These are phyloP conservation scores for Rhagologus leucostigma DNA, from an alignment of 2,113 vertebrate species.

Conservation along the genomic window DNA sequence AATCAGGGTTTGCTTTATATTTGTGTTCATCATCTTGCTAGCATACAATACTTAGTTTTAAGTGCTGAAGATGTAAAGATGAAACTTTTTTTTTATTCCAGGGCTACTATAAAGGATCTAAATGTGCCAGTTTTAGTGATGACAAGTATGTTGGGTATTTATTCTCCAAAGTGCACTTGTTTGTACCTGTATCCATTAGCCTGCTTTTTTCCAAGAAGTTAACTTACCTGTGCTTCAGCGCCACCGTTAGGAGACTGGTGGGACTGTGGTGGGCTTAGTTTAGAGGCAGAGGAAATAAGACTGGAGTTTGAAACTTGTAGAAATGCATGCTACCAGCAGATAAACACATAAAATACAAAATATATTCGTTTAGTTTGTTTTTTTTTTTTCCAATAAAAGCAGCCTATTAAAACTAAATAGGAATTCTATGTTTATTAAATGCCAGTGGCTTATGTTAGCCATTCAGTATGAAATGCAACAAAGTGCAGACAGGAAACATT, in stretches of 20 bases:
- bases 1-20: neutral
- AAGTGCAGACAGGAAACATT: neutral
- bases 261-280: neutral
- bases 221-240: neutral
- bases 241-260: neutral
- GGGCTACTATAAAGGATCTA: neutral
- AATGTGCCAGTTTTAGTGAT: neutral
- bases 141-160: neutral
- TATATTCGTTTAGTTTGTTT: neutral
- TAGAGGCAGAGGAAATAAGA: neutral
- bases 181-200: neutral
- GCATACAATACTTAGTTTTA: neutral
- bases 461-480: neutral
- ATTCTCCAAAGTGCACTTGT: neutral
- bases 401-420: slow-evolving; percentile 9
- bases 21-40: neutral
- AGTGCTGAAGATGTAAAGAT: neutral
- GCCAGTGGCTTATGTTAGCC: neutral
- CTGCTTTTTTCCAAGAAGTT: neutral
- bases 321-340: neutral
- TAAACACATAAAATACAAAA: neutral
- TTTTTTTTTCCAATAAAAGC: neutral
- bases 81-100: neutral
- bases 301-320: neutral
- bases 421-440: neutral